Base-by-base conservation (phyloP, 2,888 invertebrate genomes). In the Eupithecia subfuscata region DNA sequence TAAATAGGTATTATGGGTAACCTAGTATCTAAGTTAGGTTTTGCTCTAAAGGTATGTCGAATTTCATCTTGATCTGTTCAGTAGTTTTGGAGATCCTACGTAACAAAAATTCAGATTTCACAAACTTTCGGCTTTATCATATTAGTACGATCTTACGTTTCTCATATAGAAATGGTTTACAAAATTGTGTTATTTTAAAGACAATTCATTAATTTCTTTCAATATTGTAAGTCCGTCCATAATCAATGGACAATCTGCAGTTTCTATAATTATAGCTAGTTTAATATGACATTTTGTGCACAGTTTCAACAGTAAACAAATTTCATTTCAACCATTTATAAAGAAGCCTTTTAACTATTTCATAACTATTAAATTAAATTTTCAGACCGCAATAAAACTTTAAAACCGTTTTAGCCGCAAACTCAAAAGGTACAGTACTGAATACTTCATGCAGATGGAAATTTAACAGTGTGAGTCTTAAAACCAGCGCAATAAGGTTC, bases 401-500 rank as follows among this genome's bases (percentile, higher is more conserved):
- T 52, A 22, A 52, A 56, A 22, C 22, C 22, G 11, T n/a, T 9
- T 11, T 56, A 22, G n/a, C 60, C 25, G 60, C 60, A 60, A 56
- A 60, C 22, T 60, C 60, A 25, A 25, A 60, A 14, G 25, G 60
- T 25, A 34, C 63, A 64, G 18, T 1, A 8, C 64, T 34, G 8
- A 30, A 64, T 64, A 18, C 8, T 34, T 64, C 60, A 60, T 18
- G 34, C 18, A 30, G 16, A 30, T 30, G 18, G 56, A 6, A 48
- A 63, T 52, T 22, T 40, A 68, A 25, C 43, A n/a, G 2, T 45
- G 22, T 43, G 14, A 69, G 30, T n/a, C 56, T 37, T 67, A 76
- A 73, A 30, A 40, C 1, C 4, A 48, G 14, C 30, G n/a, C n/a
- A 18, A 69, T 76, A 74, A 71, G 64, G 71, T 74, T 11, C 60